Conservation (phyloP, 2,113 vertebrate genomes). For the Mesoclemmys tuberculata region DNA sequence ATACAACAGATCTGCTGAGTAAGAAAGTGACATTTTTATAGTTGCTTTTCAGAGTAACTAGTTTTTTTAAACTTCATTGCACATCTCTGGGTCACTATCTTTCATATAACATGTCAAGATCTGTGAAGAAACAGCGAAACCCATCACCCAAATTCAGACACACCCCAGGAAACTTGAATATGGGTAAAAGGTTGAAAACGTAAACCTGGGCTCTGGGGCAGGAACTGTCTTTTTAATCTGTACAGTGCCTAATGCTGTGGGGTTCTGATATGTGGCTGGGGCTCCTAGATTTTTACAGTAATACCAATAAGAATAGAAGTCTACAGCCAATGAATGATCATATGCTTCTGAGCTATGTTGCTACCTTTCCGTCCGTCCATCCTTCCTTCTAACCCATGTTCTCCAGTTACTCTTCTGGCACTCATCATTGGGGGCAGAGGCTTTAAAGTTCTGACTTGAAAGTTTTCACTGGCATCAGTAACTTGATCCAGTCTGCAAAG, state of each 20-base stretch:
- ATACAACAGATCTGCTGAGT: neutral
- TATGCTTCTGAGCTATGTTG: neutral
- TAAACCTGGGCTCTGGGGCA: neutral
- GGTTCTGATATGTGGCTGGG: neutral
- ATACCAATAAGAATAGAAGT: fast-evolving
- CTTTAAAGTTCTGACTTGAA: neutral
- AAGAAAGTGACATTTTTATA: neutral
- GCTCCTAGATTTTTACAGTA: neutral
- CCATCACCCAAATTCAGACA: neutral
- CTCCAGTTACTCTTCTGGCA: neutral
- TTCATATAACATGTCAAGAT: neutral
- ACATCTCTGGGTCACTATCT: neutral
- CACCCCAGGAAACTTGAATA: neutral
- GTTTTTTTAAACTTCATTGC: neutral
- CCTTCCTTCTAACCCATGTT: neutral
- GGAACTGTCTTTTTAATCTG: neutral
- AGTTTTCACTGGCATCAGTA: neutral
- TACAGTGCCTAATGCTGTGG: fast-evolving
- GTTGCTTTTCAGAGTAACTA: neutral
- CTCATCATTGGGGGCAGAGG: neutral
- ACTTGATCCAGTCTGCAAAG: neutral
- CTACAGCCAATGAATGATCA: neutral
- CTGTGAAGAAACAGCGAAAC: neutral
- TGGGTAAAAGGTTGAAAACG: neutral
- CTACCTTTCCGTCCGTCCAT: neutral